Percentiles rank a stretch among this genome's conserved stretches.
phyloP scores from a whole-genome alignment of 2,113 vertebrate species.

The Saiga tatarica region DNA sequence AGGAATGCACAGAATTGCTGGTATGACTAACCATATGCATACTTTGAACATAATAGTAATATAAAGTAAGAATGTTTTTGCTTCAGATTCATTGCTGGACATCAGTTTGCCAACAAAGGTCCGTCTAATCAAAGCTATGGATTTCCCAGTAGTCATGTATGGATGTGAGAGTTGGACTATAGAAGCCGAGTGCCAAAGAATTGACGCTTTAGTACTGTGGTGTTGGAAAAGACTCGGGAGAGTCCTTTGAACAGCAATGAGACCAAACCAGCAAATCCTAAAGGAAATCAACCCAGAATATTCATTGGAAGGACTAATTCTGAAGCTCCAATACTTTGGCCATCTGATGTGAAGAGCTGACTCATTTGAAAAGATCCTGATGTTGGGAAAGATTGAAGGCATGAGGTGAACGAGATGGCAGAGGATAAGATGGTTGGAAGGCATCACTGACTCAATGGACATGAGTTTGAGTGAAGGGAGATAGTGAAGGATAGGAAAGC shows the following conservation, averaged over 20 bases:
- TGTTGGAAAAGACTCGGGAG: neutral
- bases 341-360: neutral
- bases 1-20: neutral
- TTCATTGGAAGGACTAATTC: neutral
- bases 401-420: neutral
- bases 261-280: neutral
- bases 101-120: neutral
- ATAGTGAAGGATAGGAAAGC: neutral
- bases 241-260: neutral
- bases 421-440: neutral
- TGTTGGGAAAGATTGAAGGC: neutral
- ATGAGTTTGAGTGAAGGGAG: neutral
- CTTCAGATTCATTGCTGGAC: neutral
- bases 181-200: neutral
- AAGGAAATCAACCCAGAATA: neutral
- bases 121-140: neutral
- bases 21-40: neutral
- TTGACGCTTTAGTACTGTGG: rapidly evolving
- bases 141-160: neutral
- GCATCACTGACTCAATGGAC: neutral
- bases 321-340: neutral
- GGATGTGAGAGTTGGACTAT: neutral
- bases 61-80: neutral
- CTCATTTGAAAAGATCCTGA: neutral
- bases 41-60: neutral